These are phyloP conservation scores for Caenorhabditis zanzibari DNA, from an alignment of 2,888 invertebrate genomes.

Conservation along the genomic window DNA sequence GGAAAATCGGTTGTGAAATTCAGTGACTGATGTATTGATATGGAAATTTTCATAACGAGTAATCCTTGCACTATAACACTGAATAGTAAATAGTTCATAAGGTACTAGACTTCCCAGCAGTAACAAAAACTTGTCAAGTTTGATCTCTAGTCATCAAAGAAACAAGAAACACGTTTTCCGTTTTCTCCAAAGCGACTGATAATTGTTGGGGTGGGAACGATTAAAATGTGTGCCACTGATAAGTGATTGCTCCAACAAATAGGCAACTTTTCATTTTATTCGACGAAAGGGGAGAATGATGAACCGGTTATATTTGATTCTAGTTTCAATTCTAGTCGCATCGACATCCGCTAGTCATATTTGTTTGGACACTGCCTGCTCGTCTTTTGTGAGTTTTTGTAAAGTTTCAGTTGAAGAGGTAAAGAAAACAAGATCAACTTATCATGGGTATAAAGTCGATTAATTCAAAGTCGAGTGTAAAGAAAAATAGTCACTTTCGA, in stretches of 20 bases:
- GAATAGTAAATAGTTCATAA: not conserved
- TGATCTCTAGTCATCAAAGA: constrained; percentile 55
- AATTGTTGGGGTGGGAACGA: not conserved
- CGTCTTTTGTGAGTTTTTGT: constrained; percentile 56
- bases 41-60: too few species aligned
- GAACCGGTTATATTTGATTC: constrained; percentile 14
- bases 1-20: too few species aligned
- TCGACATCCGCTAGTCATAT: constrained; percentile 50
- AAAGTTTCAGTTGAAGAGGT: not conserved
- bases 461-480: too few species aligned
- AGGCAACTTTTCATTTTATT: not conserved
- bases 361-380: constrained; percentile 46
- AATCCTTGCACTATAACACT: too few species aligned
- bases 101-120: not conserved
- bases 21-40: not conserved
- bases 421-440: too few species aligned
- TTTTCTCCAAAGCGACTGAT: constrained; percentile 36
- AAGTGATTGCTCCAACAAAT: constrained; percentile 3
- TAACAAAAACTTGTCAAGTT: constrained; percentile 26
- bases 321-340: constrained; percentile 13
- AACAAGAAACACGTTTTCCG: constrained; percentile 45
- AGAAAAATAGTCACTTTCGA: too few species aligned
- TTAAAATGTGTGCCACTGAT: constrained; percentile 16
- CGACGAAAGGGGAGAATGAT: not conserved
- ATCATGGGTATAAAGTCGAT: too few species aligned